These are phyloP conservation scores for Venusia cambrica DNA, from an alignment of 2,888 invertebrate species.

Conservation along the genomic window DNA sequence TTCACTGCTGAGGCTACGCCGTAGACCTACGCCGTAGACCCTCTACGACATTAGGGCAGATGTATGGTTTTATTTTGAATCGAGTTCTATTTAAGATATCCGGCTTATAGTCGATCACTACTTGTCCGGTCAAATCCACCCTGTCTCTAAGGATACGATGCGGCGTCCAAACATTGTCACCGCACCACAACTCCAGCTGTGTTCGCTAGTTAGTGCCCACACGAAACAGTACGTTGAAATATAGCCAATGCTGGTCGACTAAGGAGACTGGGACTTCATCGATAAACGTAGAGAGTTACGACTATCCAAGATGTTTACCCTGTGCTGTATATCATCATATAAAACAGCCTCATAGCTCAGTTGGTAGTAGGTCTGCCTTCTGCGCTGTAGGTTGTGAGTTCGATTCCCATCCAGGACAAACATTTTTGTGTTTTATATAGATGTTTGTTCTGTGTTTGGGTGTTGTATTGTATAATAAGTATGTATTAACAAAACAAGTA, in stretches of 20 bases:
- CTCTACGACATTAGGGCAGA: too few relatives aligned
- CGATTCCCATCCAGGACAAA: too few relatives aligned
- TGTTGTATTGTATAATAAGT: too few relatives aligned
- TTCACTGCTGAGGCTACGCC: too few relatives aligned
- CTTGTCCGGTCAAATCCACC: constrained; percentile 1
- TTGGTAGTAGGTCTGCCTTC: too few relatives aligned
- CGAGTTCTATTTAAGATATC: background rate
- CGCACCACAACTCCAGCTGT: constrained; percentile 68
- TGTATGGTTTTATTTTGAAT: too few relatives aligned
- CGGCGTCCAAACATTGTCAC: constrained; percentile 68
- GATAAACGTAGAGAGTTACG: constrained; percentile 32
- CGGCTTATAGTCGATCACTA: constrained; percentile 1
- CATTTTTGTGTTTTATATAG: too few relatives aligned
- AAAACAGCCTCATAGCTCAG: too few relatives aligned
- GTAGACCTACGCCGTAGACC: too few relatives aligned
- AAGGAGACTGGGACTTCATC: constrained; percentile 37
- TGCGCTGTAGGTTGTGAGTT: too few relatives aligned
- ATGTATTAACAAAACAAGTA: too few relatives aligned
- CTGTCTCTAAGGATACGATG: constrained; percentile 35
- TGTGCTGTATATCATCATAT: constrained; percentile 1
- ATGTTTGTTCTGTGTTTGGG: too few relatives aligned
- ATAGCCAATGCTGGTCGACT: constrained; percentile 44
- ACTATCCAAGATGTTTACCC: constrained; percentile 8
- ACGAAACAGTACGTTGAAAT: constrained; percentile 59
- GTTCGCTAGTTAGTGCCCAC: constrained; percentile 65